phyloP scores from a whole-genome alignment of 2,797 vertebrate species.

The Luscinia megarhynchos region DNA sequence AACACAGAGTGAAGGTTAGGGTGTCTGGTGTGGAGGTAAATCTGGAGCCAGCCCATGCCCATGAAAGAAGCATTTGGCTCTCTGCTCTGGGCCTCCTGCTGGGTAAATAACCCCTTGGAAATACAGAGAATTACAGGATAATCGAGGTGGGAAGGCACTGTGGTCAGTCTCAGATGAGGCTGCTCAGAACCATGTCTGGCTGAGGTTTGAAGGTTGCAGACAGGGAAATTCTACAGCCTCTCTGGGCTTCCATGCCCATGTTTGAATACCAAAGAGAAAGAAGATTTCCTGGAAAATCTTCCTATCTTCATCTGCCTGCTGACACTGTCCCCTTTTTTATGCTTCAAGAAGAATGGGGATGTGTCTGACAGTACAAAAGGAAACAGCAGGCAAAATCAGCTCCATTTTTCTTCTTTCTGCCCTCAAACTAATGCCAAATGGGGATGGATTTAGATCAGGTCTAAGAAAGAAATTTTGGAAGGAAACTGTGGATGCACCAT shows the following conservation, averaged over 20 bases:
- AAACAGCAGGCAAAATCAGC: not conserved
- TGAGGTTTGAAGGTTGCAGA: not conserved
- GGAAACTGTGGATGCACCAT: not conserved
- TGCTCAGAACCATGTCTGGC: not conserved
- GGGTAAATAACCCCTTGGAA: not conserved
- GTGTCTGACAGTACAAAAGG: not conserved
- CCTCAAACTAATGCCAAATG: not conserved
- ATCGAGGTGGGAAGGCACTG: not conserved
- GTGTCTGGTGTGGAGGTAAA: not conserved
- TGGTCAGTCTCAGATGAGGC: not conserved
- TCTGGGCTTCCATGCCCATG: not conserved
- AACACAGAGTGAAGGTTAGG: not conserved
- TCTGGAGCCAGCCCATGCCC: not conserved
- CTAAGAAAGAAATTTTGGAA: not conserved
- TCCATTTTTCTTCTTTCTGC: not conserved
- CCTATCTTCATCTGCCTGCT: not conserved
- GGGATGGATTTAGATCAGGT: too few relatives aligned
- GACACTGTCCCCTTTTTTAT: not conserved
- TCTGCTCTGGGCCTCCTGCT: not conserved
- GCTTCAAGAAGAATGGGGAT: not conserved
- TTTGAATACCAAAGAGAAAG: fast-evolving
- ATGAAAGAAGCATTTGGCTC: not conserved
- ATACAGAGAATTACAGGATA: not conserved
- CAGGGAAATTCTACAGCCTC: not conserved
- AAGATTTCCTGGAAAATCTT: not conserved